Base-by-base conservation (phyloP, 2,888 invertebrate genomes). In the Sphecodes monilicornis region DNA sequence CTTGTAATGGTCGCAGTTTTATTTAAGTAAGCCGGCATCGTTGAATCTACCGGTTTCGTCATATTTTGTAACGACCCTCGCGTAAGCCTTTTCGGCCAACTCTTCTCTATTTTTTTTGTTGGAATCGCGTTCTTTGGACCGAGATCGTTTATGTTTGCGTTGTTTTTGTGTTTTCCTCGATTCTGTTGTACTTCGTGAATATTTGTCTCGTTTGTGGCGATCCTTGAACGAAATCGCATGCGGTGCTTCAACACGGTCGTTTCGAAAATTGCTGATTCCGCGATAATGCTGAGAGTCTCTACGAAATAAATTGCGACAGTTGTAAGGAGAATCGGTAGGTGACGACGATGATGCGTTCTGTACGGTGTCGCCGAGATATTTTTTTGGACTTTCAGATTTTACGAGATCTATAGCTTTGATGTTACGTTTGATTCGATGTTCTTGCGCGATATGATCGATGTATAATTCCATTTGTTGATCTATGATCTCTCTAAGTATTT, bases 391-490 rank as follows among this genome's bases (percentile, higher is more conserved):
- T 60, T 41, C 60, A 46, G 10, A n/a, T 43, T 83, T 74, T 1
- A 11, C 6, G 26, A n/a, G 13, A 13, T 57, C 32, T 4, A 57
- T 8, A 39, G 22, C 18, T 46, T 84, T 76, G 0, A 26, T 41
- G 32, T n/a, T 26, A 46, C 80, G 13, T 46, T 57, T 64, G 22
- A 36, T 32, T 46, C 32, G 1, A n/a, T 16, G 57, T 11, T 64
- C 36, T 32, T 89, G 91, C 0, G 82, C 72, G 29, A 93, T 66
- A 72, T 93, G 92, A 80, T 95, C 94, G 1, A 77, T 73, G 43
- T 92, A 93, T 78, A 94, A 87, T 66, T 95, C 94, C 95, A 95
- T 95, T 85, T 95, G 94, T 69, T 94, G 94, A 79, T 91, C 90
- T 71, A 95, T 93, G 6, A 94, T 90, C 84, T 95, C 94, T n/a